Evolutionary conservation across 92 coral and sea anemone species (phyloP).

Genomic region (Bergia sp.): DNA sequence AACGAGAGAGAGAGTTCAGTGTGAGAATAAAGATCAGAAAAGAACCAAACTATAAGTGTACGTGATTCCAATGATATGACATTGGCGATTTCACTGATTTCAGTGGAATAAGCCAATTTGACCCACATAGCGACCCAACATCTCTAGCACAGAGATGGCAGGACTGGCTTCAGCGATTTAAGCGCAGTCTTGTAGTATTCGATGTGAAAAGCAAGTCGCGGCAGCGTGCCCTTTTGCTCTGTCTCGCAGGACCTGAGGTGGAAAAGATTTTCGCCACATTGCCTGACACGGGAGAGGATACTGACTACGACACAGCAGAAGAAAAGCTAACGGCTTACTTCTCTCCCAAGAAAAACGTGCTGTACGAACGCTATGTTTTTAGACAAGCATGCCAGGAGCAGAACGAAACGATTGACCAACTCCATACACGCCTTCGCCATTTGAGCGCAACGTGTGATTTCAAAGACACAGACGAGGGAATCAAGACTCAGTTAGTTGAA

Average conservation of each 20-base stretch:
- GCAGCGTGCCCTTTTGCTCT: constrained; percentile 40
- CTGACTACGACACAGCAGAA: constrained; percentile 52
- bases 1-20: background rate
- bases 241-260: constrained; percentile 45
- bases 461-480: constrained; percentile 55
- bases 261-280: constrained; percentile 43
- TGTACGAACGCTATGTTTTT: constrained; percentile 61
- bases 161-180: constrained; percentile 39
- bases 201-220: constrained; percentile 42
- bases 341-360: constrained; percentile 53
- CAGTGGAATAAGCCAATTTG: constrained; percentile 35
- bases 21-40: background rate
- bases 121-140: constrained; percentile 33
- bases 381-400: constrained; percentile 58
- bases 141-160: constrained; percentile 48
- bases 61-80: background rate
- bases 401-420: constrained; percentile 44
- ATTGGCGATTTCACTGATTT: constrained; percentile 36
- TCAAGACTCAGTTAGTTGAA: constrained; percentile 65
- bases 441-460: constrained; percentile 61
- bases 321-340: constrained; percentile 60
- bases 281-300: constrained; percentile 43
- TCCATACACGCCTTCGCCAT: constrained; percentile 58
- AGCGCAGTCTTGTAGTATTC: background rate
- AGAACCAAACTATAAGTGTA: background rate